Conservation (phyloP, 2,888 invertebrate species). For the Polyploca ridens region DNA sequence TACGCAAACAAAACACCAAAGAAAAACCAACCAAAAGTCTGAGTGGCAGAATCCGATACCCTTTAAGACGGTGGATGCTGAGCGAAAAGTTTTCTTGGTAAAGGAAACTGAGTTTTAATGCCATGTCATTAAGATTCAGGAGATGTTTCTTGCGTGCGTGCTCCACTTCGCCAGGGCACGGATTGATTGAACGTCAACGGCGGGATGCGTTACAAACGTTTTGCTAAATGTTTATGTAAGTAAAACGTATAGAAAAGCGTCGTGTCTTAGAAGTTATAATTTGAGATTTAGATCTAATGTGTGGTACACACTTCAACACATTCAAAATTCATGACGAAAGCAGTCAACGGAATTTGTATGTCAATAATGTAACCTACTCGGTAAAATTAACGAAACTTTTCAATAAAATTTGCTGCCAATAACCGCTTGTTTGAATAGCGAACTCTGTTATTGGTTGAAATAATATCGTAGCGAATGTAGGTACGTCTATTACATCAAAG, state of each 20-base stretch:
- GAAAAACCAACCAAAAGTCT: slow-evolving; percentile 40
- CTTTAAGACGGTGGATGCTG: slow-evolving; percentile 24
- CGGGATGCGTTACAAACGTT: slow-evolving; percentile 40
- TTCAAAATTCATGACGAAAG: not conserved
- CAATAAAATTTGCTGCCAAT: not conserved
- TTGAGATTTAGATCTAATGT: not conserved
- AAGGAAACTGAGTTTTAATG: slow-evolving; percentile 40
- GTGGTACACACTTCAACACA: not conserved
- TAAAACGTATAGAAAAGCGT: slow-evolving; percentile 20
- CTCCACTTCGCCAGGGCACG: slow-evolving; percentile 42
- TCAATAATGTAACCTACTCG: not conserved
- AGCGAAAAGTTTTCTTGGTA: slow-evolving; percentile 24
- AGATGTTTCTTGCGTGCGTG: slow-evolving; percentile 27
- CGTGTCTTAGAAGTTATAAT: not conserved
- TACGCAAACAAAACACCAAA: slow-evolving; percentile 37
- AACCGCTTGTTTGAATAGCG: no score
- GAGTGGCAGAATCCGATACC: slow-evolving; percentile 32
- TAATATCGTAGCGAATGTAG: no score
- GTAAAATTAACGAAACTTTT: not conserved
- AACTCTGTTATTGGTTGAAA: no score
- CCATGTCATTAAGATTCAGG: slow-evolving; percentile 30
- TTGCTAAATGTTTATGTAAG: slow-evolving; percentile 52
- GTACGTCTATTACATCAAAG: no score
- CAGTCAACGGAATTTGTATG: not conserved
- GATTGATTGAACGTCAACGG: slow-evolving; percentile 44